A percentile compares a stretch with the other conserved stretches of the same genome.
phyloP scores from a whole-genome alignment of 2,113 vertebrate genomes.

The Pygoscelis antarcticus region DNA sequence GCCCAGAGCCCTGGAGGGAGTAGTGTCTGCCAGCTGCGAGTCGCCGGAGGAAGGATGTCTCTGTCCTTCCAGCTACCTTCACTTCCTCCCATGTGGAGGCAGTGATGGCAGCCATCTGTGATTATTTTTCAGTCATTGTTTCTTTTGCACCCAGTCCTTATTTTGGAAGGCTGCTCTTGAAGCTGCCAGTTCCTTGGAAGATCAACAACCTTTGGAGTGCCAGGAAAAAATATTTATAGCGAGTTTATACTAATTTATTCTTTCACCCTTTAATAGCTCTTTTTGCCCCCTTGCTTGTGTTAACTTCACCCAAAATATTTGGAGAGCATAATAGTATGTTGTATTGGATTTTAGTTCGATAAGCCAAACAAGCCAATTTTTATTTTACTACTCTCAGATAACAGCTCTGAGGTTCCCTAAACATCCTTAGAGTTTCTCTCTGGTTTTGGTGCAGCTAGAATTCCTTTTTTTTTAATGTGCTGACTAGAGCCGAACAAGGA shows the following conservation, averaged over 20 bases:
- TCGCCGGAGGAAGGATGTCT: neutral
- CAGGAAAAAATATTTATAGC: neutral
- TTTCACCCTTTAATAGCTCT: neutral
- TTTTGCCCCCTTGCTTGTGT: neutral
- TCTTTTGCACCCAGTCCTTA: neutral
- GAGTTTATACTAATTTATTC: neutral
- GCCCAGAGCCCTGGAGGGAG: neutral
- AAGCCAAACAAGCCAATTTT: neutral
- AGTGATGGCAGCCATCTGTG: neutral
- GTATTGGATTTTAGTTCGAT: neutral
- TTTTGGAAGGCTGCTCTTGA: neutral
- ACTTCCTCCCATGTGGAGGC: neutral
- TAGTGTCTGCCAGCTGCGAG: neutral
- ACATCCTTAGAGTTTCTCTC: neutral
- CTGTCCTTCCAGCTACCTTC: neutral
- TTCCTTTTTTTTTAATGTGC: neutral
- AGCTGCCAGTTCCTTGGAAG: neutral
- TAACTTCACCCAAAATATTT: neutral
- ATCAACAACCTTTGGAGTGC: neutral
- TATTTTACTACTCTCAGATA: neutral
- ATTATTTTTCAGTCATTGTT: neutral
- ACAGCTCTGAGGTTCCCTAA: neutral
- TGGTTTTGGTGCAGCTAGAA: neutral
- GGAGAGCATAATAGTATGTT: neutral
- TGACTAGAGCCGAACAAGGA: neutral